Evolutionary conservation across 2,113 vertebrate genomes (phyloP), one percentile per base, ranked within the genome.

Genomic region (Rhinopomastus cyanomelas): DNA sequence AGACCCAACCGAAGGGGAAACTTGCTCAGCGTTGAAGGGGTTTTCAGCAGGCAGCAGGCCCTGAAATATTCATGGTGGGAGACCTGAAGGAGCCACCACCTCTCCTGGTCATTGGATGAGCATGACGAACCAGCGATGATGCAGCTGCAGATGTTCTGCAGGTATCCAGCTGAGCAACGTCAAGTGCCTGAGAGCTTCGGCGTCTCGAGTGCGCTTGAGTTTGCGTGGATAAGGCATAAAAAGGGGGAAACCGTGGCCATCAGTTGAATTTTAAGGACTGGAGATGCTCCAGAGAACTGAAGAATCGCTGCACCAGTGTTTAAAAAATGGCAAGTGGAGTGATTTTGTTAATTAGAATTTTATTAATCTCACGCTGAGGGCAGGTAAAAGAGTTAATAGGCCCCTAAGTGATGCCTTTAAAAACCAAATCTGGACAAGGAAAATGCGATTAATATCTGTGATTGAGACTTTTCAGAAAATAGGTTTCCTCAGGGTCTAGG

Each of bases 71-170:
- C 30, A 2, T 0, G 0, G 30, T 4, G 51, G 4, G 26, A n/a
- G 62, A 8, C 9, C 59, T 27, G 14, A 37, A 37, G 30, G 30
- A 85, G 75, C 30, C 67, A 53, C 57, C 34, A 16, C 15, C 64
- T 69, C 78, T 6, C 6, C 46, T 61, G 71, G 18, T 4, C 21
- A 2, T 30, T 30, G 64, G 56, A 20, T 71, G 51, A 34, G 18
- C 30, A 3, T 34, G 44, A 11, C 2, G 5, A 6, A 5, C 4
- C 0, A 0, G 6, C 15, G 83, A 39, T 1, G 34, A 10, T 2
- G 9, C 16, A 13, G 12, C 1, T 5, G 5, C 10, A 64, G 7
- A 8, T 66, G 39, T 77, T 80, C 62, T 26, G 42, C 55, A 21
- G 36, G 64, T 87, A 39, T 15, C 61, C 77, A 59, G 0, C 29